phyloP scores from a whole-genome alignment of 2,797 vertebrate genomes.

The Oryzias dopingdopingensis region DNA sequence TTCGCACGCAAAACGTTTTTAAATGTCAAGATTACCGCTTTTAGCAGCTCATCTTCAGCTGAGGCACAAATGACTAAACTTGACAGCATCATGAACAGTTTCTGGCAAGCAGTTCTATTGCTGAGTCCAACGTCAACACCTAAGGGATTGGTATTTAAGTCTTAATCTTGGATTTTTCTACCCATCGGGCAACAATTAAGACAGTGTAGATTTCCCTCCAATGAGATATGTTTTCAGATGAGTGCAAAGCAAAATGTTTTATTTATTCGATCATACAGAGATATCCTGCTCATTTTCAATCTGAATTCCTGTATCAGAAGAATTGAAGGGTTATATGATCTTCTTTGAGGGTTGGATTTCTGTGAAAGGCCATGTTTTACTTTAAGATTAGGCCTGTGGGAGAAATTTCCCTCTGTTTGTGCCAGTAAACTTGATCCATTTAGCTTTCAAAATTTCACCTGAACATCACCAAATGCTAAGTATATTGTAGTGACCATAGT shows the following conservation, averaged over 20 bases:
- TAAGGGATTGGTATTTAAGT: constrained; percentile 23
- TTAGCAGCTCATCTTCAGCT: constrained; percentile 44
- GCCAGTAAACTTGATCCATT: constrained; percentile 43
- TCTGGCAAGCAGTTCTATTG: constrained; percentile 18
- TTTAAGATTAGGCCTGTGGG: constrained; percentile 2
- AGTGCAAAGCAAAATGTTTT: not conserved
- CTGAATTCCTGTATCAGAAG: not conserved
- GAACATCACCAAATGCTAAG: constrained; percentile 21
- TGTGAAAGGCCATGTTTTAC: not conserved
- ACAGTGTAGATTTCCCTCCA: constrained; percentile 22
- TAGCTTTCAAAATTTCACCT: constrained; percentile 58
- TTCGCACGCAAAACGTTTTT: constrained; percentile 38
- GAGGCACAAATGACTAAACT: constrained; percentile 37
- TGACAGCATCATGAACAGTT: constrained; percentile 45
- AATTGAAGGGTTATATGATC: not conserved
- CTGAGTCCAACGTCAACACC: constrained; percentile 35
- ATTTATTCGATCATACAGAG: not conserved
- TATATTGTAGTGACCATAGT: no score
- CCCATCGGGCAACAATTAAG: constrained; percentile 12
- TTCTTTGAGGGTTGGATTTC: constrained; percentile 1
- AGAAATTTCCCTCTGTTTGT: constrained; percentile 27
- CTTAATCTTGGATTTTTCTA: constrained; percentile 17
- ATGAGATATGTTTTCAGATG: constrained; percentile 1
- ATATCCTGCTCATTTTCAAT: not conserved
- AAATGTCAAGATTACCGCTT: constrained; percentile 53